phyloP scores from a whole-genome alignment of 2,113 vertebrate genomes.

The Typhlomys cinereus region DNA sequence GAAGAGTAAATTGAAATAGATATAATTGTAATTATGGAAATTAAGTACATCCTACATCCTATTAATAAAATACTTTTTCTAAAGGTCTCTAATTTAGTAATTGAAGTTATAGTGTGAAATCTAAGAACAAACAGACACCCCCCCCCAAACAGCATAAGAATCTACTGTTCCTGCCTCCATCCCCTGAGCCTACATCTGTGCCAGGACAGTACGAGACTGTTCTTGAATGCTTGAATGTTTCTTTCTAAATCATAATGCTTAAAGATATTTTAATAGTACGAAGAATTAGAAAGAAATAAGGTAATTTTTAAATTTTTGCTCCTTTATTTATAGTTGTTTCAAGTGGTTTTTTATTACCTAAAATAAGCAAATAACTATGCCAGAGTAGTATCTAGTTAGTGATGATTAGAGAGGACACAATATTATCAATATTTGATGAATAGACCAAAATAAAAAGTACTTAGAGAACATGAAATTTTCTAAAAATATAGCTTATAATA shows the following conservation, averaged over 20 bases:
- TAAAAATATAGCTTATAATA: constrained; percentile 20
- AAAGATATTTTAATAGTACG: constrained; percentile 26
- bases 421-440: constrained; percentile 44
- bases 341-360: constrained; percentile 15
- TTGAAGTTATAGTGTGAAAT: constrained; percentile 8
- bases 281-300: constrained; percentile 14
- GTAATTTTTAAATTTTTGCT: constrained; percentile 16
- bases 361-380: constrained; percentile 39
- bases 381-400: background rate
- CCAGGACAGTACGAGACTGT: constrained; percentile 25
- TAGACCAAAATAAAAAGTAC: constrained; percentile 37
- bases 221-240: background rate
- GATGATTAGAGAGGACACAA: background rate
- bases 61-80: constrained; percentile 9
- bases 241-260: constrained; percentile 17
- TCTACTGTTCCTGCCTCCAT: no score
- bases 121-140: background rate
- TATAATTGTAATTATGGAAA: constrained; percentile 1
- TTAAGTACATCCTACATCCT: constrained; percentile 6
- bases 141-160: background rate
- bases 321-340: constrained; percentile 48
- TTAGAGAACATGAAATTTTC: constrained; percentile 1
- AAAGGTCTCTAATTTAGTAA: constrained; percentile 17
- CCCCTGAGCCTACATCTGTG: background rate
- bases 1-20: no score